Evolutionary conservation across 2,888 invertebrate species (phyloP), one percentile per base, ranked within the genome.

Genomic region (Cerceris rybyensis): DNA sequence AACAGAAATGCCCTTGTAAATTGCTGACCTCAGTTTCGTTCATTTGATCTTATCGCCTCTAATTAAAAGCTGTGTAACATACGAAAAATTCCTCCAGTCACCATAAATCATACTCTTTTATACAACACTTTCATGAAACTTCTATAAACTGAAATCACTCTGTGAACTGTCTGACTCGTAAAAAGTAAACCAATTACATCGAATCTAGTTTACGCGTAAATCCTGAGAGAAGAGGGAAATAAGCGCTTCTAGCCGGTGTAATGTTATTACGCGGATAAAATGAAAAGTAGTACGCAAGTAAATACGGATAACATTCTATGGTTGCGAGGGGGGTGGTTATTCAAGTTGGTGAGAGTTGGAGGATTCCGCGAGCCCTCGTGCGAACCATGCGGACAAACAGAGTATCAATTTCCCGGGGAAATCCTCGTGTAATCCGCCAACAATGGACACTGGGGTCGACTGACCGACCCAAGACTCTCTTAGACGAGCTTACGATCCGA

Each of bases 351-450:
- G 17, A 17, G 72, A 81, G 78, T 58, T 70, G 69, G 65, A 78
- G 73, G 68, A 75, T 71, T 66, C 52, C 55, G 52, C 55, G 60
- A 77, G 63, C 69, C 65, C 78, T 83, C 81, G 61, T 74, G 72
- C 63, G 71, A 71, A 16, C 73, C 77, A 78, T 78, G 78, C 78
- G 82, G 85, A 86, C 89, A 87, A 87, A 86, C 86, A 79, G 86
- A 86, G 88, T 89, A 89, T 89, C 89, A 89, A 89, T 89, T 88
- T 88, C 87, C 84, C 73, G 73, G 77, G 86, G 85, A 89, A 89
- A 89, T 89, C 88, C 86, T 84, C 85, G 84, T 88, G 89, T 89
- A 88, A 89, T 87, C 87, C 86, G 83, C 70, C 81, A 85, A 89
- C 89, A 89, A 88, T 87, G 80, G 85, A 78, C 82, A 78, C 70